phyloP scores from a whole-genome alignment of 1,140 invertebrate species.

The Drosophila lini region DNA sequence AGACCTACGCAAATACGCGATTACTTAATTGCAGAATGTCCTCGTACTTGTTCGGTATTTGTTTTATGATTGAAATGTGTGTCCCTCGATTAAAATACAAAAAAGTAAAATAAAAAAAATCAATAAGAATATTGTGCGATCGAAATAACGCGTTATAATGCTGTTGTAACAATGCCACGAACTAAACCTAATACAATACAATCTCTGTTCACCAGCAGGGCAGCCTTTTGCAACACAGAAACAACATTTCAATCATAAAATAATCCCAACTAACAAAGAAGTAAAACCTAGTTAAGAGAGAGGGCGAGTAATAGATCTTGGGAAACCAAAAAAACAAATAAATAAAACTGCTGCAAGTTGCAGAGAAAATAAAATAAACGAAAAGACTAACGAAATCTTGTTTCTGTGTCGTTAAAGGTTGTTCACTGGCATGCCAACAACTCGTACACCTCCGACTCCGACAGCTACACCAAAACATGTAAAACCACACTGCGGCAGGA shows the following conservation, averaged over 20 bases:
- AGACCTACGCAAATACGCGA: constrained; percentile 37
- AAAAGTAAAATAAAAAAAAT: constrained; percentile 2
- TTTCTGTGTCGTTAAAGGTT: constrained; percentile 85
- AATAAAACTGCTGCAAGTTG: constrained; percentile 15
- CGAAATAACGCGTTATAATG: constrained; percentile 17
- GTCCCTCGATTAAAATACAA: constrained; percentile 58
- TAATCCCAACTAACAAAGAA: constrained; percentile 42
- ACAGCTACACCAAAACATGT: constrained; percentile 72
- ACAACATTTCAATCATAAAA: constrained; percentile 85
- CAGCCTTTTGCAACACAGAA: constrained; percentile 84
- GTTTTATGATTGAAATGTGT: constrained; percentile 85
- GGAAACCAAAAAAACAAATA: constrained; percentile 17
- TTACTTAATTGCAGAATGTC: constrained; percentile 48
- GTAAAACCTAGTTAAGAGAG: constrained; percentile 48
- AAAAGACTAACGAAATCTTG: constrained; percentile 84
- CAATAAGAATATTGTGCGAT: constrained; percentile 30
- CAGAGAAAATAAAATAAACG: constrained; percentile 33
- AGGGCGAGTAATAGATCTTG: constrained; percentile 4
- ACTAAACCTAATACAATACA: constrained; percentile 72
- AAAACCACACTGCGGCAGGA: constrained; percentile 53
- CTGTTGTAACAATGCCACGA: constrained; percentile 52
- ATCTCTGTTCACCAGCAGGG: constrained; percentile 78
- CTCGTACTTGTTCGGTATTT: constrained; percentile 62
- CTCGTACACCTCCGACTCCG: constrained; percentile 58
- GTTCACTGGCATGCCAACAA: constrained; percentile 81